Conservation (phyloP, 2,797 vertebrate species). For the Anableps anableps region DNA sequence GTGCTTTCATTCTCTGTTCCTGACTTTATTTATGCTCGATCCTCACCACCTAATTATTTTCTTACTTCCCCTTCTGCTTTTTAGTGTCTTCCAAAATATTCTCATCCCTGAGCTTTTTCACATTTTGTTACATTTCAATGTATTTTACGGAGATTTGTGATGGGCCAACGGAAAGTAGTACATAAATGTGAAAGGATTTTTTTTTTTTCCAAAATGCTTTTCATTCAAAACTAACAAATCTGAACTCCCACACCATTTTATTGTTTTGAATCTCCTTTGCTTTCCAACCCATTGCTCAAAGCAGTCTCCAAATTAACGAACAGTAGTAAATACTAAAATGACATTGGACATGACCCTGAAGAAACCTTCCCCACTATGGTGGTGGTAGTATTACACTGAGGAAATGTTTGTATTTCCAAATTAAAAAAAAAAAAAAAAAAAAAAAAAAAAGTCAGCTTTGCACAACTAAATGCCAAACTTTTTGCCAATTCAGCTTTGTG, state of each 20-base stretch:
- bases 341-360: neutral
- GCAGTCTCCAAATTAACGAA: neutral
- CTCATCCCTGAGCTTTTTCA: neutral
- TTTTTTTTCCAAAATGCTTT: no score
- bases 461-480: neutral
- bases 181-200: neutral
- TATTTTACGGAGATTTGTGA: neutral
- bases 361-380: neutral
- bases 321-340: no score
- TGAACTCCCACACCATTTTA: neutral
- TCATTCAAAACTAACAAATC: neutral
- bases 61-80: neutral
- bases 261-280: neutral
- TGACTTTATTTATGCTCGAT: neutral
- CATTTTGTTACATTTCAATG: neutral
- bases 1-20: neutral
- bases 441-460: no score
- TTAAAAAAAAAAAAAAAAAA: no score
- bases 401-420: no score
- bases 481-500: no score
- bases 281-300: neutral
- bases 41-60: neutral
- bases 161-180: neutral
- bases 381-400: neutral
- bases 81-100: neutral